Conservation (phyloP, 1,140 invertebrate species). For the Nixonia krombeini region DNA sequence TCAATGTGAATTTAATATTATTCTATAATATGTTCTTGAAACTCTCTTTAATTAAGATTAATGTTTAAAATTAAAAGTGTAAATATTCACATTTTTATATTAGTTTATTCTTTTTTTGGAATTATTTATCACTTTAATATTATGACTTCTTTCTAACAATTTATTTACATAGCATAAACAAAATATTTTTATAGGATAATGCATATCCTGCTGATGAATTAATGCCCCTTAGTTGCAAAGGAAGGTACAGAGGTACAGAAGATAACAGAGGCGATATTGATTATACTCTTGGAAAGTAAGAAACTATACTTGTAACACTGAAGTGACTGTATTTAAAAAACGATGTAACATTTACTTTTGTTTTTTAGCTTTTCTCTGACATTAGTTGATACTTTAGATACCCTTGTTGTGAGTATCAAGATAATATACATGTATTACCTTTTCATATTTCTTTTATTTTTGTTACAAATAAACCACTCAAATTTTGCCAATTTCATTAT, state of each 20-base stretch:
- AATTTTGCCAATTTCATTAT: no score
- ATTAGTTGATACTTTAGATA: constrained; percentile 94
- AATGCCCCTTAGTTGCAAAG: constrained; percentile 96
- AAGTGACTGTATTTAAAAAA: neutral
- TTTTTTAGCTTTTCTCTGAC: constrained; percentile 95
- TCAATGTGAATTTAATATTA: no score
- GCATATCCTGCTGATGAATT: constrained; percentile 98
- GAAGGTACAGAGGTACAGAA: constrained; percentile 88
- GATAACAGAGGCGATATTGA: constrained; percentile 95
- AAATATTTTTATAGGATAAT: constrained; percentile 78
- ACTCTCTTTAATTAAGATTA: no score
- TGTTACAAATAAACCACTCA: no score
- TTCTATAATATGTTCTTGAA: no score
- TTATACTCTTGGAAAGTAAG: constrained; percentile 96
- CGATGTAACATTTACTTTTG: no score
- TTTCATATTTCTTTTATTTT: no score
- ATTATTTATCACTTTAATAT: no score
- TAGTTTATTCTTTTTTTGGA: constrained; percentile 15
- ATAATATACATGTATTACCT: no score
- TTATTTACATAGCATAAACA: no score
- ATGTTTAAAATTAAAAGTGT: no score
- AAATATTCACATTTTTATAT: no score
- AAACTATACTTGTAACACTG: constrained; percentile 37
- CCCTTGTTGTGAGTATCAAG: constrained; percentile 80
- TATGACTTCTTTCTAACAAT: neutral